phyloP scores from a whole-genome alignment of 1,140 invertebrate species.

The Palaemon carinicauda region DNA sequence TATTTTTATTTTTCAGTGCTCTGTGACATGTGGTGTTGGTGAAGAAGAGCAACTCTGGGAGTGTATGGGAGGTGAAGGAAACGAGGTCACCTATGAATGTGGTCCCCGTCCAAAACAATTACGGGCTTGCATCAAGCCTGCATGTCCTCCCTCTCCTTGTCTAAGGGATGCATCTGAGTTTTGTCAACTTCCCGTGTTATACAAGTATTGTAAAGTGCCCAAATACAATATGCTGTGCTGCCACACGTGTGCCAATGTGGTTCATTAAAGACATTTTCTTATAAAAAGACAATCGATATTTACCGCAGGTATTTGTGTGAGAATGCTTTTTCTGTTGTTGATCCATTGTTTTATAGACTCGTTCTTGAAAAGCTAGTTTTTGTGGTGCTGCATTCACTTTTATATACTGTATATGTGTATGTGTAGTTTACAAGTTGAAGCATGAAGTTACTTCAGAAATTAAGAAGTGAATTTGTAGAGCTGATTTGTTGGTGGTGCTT shows the following conservation, averaged over 20 bases:
- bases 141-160: conserved; percentile 62
- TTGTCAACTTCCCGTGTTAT: conserved; percentile 65
- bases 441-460: too few relatives aligned
- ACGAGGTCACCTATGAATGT: conserved; percentile 68
- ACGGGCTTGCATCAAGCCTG: conserved; percentile 62
- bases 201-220: conserved; percentile 69
- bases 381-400: too few relatives aligned
- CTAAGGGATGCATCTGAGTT: conserved; percentile 66
- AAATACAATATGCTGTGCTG: conserved; percentile 70
- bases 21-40: conserved; percentile 68
- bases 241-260: conserved; percentile 64
- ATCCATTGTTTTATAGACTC: too few relatives aligned
- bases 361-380: too few relatives aligned
- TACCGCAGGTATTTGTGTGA: too few relatives aligned
- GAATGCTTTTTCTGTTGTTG: too few relatives aligned
- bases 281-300: not conserved
- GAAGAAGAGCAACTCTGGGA: conserved; percentile 64
- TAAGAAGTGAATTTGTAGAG: too few relatives aligned
- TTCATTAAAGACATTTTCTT: not conserved
- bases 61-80: conserved; percentile 64
- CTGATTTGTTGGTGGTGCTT: too few relatives aligned
- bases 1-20: conserved; percentile 65
- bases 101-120: conserved; percentile 61
- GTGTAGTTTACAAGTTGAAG: too few relatives aligned
- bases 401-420: too few relatives aligned